phyloP scores from a whole-genome alignment of 2,113 vertebrate species.

The Poecile atricapillus region DNA sequence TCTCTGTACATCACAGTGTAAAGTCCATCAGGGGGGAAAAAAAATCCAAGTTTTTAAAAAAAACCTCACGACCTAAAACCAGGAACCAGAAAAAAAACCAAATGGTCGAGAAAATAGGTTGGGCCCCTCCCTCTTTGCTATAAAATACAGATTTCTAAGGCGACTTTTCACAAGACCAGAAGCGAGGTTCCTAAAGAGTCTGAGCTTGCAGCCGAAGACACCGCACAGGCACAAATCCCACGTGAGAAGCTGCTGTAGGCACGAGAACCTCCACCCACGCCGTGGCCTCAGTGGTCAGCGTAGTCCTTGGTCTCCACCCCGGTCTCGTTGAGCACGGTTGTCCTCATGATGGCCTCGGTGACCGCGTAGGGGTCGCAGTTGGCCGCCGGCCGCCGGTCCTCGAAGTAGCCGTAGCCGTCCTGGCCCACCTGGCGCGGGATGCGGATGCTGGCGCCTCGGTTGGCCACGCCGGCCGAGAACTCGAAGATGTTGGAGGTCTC shows the following conservation, averaged over 20 bases:
- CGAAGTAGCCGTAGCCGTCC: conserved; percentile 74
- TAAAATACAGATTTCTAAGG: conserved; percentile 26
- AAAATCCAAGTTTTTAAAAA: not conserved
- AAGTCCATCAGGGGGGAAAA: not conserved
- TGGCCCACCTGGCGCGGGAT: conserved; percentile 78
- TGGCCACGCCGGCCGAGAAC: conserved; percentile 77
- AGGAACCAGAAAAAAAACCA: not conserved
- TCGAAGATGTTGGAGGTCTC: conserved; percentile 78
- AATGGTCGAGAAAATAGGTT: not conserved
- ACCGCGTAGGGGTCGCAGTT: conserved; percentile 82
- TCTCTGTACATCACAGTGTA: conserved; percentile 25
- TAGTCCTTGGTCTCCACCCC: conserved; percentile 55
- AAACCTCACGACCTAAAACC: not conserved
- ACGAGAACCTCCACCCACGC: not conserved
- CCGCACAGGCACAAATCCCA: not conserved
- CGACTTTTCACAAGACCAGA: conserved; percentile 6
- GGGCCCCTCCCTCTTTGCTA: not conserved
- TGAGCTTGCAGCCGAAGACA: not conserved
- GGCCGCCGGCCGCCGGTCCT: conserved; percentile 78
- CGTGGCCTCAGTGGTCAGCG: not conserved
- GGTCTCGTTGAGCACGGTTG: conserved; percentile 67
- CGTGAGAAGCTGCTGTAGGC: not conserved
- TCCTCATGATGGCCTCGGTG: conserved; percentile 69
- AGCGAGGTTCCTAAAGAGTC: conserved; percentile 38
- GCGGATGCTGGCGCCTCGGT: conserved; percentile 76